Evolutionary conservation across 2,113 vertebrate species (phyloP).

Genomic region (Macrotis lagotis): DNA sequence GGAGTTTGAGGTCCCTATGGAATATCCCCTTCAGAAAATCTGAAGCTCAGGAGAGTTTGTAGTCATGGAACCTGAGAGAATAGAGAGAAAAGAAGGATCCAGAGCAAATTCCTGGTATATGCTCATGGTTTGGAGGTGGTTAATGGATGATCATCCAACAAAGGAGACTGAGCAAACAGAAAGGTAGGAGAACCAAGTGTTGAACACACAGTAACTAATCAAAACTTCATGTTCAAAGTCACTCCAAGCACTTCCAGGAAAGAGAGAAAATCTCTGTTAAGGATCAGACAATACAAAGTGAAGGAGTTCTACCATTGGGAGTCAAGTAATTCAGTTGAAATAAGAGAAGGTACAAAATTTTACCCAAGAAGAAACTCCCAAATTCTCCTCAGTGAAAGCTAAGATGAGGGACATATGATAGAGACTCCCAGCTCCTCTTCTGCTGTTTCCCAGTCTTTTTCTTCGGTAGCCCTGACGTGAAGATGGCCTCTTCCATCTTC

Average conservation of each 20-base stretch:
- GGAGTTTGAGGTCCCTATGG: background rate
- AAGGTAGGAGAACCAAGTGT: background rate
- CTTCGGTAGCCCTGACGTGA: no score
- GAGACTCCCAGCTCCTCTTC: no score
- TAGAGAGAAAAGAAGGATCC: background rate
- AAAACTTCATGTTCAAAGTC: background rate
- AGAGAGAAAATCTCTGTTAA: background rate
- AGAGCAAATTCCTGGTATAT: background rate
- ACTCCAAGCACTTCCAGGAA: background rate
- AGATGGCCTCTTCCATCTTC: no score
- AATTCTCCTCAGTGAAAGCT: no score
- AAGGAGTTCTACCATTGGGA: background rate
- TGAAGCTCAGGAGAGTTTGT: background rate
- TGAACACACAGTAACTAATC: background rate
- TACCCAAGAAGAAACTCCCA: no score
- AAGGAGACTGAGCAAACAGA: background rate
- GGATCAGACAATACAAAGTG: background rate
- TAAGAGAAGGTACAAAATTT: background rate
- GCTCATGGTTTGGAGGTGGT: background rate
- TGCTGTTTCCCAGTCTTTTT: no score
- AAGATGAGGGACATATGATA: no score
- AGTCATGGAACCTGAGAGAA: background rate
- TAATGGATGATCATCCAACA: background rate
- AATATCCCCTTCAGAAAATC: background rate
- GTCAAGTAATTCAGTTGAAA: background rate